Conservation (phyloP, 2,113 vertebrate species). For the Ammospiza caudacuta region DNA sequence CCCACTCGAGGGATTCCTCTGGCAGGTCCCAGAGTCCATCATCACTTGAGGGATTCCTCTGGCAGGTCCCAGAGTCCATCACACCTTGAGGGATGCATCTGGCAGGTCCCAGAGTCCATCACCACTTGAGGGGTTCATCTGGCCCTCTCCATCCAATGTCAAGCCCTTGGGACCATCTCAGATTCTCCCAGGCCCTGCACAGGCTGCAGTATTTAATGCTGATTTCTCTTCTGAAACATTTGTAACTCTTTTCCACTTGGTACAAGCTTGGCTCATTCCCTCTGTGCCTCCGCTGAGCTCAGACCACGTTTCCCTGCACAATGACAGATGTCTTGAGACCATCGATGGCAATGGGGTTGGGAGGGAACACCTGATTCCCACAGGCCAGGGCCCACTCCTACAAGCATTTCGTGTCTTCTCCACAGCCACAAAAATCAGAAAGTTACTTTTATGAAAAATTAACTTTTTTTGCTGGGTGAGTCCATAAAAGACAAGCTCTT, state of each 20-base stretch:
- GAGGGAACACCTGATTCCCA: constrained; percentile 42
- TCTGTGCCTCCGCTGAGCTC: neutral
- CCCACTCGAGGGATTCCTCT: too few relatives aligned
- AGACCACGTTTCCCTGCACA: neutral
- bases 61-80: neutral
- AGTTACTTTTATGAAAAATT: neutral
- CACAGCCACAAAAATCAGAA: neutral
- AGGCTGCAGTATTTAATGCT: neutral
- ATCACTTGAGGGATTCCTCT: neutral
- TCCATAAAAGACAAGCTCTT: neutral
- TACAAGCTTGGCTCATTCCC: neutral
- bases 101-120: neutral
- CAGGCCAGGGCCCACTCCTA: neutral
- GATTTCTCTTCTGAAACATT: neutral
- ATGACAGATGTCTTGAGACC: constrained; percentile 29
- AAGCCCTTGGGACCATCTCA: neutral
- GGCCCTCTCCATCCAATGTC: neutral
- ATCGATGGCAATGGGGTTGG: neutral
- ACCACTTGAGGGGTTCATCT: neutral
- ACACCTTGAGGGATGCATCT: too few relatives aligned
- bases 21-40: too few relatives aligned
- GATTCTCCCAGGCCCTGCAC: neutral
- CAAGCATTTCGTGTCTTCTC: neutral
- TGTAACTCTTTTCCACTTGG: neutral
- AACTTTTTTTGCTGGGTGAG: neutral